Evolutionary conservation across 2,797 vertebrate species (phyloP).

Genomic region (Sebastes oblongus): DNA sequence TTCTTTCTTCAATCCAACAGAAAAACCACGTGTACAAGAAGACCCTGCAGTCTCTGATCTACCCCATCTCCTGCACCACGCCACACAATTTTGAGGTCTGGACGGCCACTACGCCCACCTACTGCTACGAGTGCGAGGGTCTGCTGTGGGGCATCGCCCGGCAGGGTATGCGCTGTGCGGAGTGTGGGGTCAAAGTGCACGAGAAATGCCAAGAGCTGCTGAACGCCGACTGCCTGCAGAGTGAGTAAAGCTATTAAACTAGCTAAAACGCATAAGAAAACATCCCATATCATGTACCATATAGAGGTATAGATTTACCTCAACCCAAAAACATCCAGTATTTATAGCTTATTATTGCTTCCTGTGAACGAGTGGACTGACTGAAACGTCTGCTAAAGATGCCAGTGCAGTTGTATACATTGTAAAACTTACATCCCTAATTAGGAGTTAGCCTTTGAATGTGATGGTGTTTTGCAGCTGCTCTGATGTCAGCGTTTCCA

Average conservation of each 20-base stretch:
- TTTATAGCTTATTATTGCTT: neutral
- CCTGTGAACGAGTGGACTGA: neutral
- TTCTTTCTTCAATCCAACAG: slow-evolving; percentile 68
- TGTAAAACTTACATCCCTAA: neutral
- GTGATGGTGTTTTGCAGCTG: neutral
- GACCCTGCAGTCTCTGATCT: slow-evolving; percentile 96
- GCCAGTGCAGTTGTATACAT: too few relatives aligned
- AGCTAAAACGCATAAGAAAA: neutral
- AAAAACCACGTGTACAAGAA: slow-evolving; percentile 96
- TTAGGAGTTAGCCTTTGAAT: neutral
- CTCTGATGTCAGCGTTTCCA: neutral
- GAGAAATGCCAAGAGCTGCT: slow-evolving; percentile 99
- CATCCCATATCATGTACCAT: neutral
- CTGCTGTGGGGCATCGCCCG: slow-evolving; percentile 96
- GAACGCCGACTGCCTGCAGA: slow-evolving; percentile 96
- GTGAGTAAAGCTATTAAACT: slow-evolving; percentile 65
- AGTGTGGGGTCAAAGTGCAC: slow-evolving; percentile 98
- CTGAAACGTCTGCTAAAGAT: neutral
- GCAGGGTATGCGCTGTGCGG: slow-evolving; percentile 95
- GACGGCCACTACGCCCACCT: slow-evolving; percentile 96
- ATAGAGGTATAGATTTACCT: neutral
- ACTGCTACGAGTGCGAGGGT: slow-evolving; percentile 98
- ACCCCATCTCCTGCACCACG: slow-evolving; percentile 97
- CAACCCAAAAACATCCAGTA: neutral
- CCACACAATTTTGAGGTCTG: slow-evolving; percentile 97